Evolutionary conservation across 2,888 invertebrate species (phyloP).

Genomic region (Notodromas monacha): DNA sequence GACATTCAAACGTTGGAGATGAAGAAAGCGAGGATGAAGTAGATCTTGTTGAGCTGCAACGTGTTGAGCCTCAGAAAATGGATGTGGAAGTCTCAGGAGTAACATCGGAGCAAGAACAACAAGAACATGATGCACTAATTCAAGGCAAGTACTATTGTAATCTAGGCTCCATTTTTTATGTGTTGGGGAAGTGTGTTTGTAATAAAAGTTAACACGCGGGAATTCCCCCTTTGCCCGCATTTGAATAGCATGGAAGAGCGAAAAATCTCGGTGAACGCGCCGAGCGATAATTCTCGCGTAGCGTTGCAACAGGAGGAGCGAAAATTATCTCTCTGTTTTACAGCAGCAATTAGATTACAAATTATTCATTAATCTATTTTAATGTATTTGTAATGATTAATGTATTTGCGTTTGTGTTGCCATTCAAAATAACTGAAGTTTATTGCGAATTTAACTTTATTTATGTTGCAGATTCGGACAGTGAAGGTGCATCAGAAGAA

Average conservation of each 20-base stretch:
- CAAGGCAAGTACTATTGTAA: slow-evolving; percentile 4
- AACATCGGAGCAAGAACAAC: slow-evolving; percentile 4
- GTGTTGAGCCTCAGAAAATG: slow-evolving; percentile 4
- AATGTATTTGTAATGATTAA: slow-evolving; percentile 4
- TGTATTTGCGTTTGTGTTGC: slow-evolving; percentile 4
- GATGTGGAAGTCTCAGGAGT: slow-evolving; percentile 4
- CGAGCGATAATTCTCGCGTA: slow-evolving; percentile 1
- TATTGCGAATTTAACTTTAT: slow-evolving; percentile 4
- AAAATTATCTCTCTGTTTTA: slow-evolving; percentile 4
- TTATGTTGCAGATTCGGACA: slow-evolving; percentile 4
- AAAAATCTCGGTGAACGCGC: slow-evolving; percentile 4
- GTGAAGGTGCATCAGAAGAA: slow-evolving; percentile 4
- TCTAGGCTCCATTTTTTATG: slow-evolving; percentile 2
- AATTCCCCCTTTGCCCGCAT: slow-evolving; percentile 4
- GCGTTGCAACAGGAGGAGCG: background rate
- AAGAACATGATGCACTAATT: slow-evolving; percentile 4
- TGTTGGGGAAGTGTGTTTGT: slow-evolving; percentile 4
- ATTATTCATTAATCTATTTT: slow-evolving; percentile 4
- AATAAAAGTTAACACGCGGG: slow-evolving; percentile 4
- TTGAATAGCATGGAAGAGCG: slow-evolving; percentile 4
- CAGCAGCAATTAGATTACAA: slow-evolving; percentile 4
- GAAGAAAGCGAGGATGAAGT: slow-evolving; percentile 4
- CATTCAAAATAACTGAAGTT: slow-evolving; percentile 2
- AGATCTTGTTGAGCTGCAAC: slow-evolving; percentile 4
- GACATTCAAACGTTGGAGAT: slow-evolving; percentile 4